Evolutionary conservation across 1,140 invertebrate species (phyloP), one percentile per base, ranked within the genome.

Genomic region (Prorops nasuta): DNA sequence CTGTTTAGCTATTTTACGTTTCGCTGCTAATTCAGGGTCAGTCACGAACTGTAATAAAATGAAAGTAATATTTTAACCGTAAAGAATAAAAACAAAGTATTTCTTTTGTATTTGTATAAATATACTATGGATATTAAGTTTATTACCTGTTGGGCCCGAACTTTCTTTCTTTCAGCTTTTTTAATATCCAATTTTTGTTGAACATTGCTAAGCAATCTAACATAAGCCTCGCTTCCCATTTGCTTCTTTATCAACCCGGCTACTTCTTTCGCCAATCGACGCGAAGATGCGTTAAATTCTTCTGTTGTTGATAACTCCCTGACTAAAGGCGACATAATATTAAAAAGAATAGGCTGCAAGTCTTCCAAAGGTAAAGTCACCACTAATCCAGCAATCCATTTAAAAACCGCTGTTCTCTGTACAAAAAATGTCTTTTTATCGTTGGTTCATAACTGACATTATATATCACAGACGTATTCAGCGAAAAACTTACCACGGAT

Each of bases 21-120:
- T 87, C 0, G 88, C 89, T 20, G 86, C 86, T 52, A 82, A 77
- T 60, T 90, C 87, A 18, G 90, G 90, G 77, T 91, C 82, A 1
- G 83, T 84, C 1, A 93, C 83, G 61, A 82, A 83, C 70, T 88
- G 79, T 6, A 79, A 72, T 20, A 71, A 47, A 54, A 76, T n/a
- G n/a, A n/a, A n/a, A n/a, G n/a, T 51, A 49, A 38, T n/a, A 49
- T 38, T 18, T 36, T 19, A 2, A n/a, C n/a, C n/a, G n/a, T n/a
- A n/a, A n/a, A 12, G 19, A 15, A 37, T 34, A 18, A 50, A 47
- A 43, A 44, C 17, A 38, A 17, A 37, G 36, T 14, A 49, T 35
- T 41, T 24, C 31, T 34, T 32, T 40, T 22, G 2, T 20, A 49
- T 20, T 43, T 47, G 14, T 42, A 20, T 28, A 49, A 35, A 49